Evolutionary conservation across 2,888 invertebrate species (phyloP), one percentile per base, ranked within the genome.

Genomic region (Glaucopsyche alexis): DNA sequence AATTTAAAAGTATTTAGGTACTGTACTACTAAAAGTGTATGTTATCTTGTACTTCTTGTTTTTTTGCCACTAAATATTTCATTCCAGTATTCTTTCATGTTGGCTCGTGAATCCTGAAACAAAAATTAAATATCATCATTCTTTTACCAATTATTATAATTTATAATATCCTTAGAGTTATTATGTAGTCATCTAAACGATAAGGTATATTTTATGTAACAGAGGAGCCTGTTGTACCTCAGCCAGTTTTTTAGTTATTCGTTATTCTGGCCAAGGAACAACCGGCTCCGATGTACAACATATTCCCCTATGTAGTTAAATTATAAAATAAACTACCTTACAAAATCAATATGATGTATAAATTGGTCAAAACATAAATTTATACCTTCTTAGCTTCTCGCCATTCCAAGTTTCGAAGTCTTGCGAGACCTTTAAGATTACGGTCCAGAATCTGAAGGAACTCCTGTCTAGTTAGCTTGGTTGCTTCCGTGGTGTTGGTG

Each of bases 301-400:
- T 29, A 4, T 29, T 29, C 29, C 0, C 29, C 29, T 29, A 29
- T 4, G 29, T 29, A 29, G 29, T 29, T 29, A 29, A 29, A 29
- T 29, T 29, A 29, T 29, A n/a, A n/a, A n/a, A n/a, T n/a, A n/a
- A n/a, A n/a, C n/a, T n/a, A 29, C 29, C 29, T 29, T 29, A 29
- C 29, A 4, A 29, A n/a, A n/a, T n/a, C n/a, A n/a, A 29, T 29
- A 29, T 42, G 42, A 42, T 4, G 13, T 47, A 47, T 47, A 60
- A 29, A 29, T 19, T 69, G 8, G 38, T 65, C 3, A 40, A 50
- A 66, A 19, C 16, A 29, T 42, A 52, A 42, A 60, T 75, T 55
- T 40, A 69, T 83, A 92, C 93, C 85, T 91, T 91, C 77, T 80
- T 88, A n/a, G 93, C 92, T 85, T 92, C 92, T 50, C 93, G 85